These are phyloP conservation scores for Bettongia penicillata DNA, from an alignment of 2,113 vertebrate genomes.

Conservation along the genomic window DNA sequence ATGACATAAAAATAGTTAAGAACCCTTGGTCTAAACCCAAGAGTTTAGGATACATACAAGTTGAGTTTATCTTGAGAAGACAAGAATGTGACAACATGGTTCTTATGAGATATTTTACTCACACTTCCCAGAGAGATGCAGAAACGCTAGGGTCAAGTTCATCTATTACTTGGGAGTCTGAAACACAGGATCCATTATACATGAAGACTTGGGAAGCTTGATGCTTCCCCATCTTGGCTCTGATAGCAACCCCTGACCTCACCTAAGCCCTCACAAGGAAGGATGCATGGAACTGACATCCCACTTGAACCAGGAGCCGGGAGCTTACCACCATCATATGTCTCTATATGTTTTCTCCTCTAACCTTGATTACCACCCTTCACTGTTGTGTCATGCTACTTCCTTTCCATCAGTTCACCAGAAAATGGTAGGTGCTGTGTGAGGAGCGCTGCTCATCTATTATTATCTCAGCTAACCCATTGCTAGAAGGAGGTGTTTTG, in stretches of 20 bases:
- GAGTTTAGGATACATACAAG: neutral
- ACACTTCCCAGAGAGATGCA: neutral
- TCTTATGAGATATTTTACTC: neutral
- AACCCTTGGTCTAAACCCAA: neutral
- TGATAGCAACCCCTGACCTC: neutral
- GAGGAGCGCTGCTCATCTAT: neutral
- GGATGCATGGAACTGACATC: neutral
- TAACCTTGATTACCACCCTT: neutral
- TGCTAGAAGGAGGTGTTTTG: neutral
- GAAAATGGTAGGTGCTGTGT: neutral
- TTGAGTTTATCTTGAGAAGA: neutral
- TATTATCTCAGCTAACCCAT: neutral
- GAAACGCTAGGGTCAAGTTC: neutral
- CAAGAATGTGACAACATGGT: neutral
- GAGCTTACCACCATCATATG: neutral
- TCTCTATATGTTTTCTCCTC: neutral
- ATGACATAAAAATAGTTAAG: neutral
- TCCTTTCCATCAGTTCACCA: neutral
- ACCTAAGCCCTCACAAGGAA: neutral
- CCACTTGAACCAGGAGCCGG: neutral
- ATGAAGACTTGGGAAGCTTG: neutral
- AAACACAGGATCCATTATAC: neutral
- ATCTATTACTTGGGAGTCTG: neutral
- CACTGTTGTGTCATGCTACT: neutral
- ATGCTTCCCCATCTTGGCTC: neutral